phyloP scores from a whole-genome alignment of 2,888 invertebrate genomes.

The Thymelicus acteon region DNA sequence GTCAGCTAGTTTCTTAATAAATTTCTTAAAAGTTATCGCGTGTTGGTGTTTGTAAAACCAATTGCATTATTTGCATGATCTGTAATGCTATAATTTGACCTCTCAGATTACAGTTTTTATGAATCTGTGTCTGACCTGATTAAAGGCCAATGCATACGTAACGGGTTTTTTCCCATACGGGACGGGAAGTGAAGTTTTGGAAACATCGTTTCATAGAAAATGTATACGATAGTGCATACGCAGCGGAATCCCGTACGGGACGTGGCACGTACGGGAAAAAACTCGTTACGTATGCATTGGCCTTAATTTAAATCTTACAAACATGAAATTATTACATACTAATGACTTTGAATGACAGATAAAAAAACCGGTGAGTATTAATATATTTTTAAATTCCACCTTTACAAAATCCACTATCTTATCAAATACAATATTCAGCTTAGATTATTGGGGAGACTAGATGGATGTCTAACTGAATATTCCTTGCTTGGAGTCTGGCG shows the following conservation, averaged over 20 bases:
- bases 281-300: too few species aligned
- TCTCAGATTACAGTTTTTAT: neutral
- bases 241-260: too few species aligned
- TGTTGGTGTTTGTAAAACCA: neutral
- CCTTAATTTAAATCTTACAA: neutral
- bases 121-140: neutral
- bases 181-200: too few species aligned
- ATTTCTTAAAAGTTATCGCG: neutral
- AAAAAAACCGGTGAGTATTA: neutral
- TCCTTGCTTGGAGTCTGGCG: too few species aligned
- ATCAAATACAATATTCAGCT: neutral
- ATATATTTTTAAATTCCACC: neutral
- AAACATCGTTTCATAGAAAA: too few species aligned
- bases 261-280: too few species aligned
- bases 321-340: conserved; percentile 1
- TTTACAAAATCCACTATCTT: neutral
- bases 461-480: too few species aligned
- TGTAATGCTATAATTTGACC: neutral
- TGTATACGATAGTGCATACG: too few species aligned
- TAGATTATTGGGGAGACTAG: neutral
- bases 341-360: neutral
- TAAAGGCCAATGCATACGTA: too few species aligned
- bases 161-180: too few species aligned
- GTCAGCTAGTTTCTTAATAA: too few species aligned
- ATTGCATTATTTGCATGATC: neutral